Evolutionary conservation across 2,113 vertebrate species (phyloP), one percentile per base, ranked within the genome.

Genomic region (Sinocyclocheilus rhinocerous): DNA sequence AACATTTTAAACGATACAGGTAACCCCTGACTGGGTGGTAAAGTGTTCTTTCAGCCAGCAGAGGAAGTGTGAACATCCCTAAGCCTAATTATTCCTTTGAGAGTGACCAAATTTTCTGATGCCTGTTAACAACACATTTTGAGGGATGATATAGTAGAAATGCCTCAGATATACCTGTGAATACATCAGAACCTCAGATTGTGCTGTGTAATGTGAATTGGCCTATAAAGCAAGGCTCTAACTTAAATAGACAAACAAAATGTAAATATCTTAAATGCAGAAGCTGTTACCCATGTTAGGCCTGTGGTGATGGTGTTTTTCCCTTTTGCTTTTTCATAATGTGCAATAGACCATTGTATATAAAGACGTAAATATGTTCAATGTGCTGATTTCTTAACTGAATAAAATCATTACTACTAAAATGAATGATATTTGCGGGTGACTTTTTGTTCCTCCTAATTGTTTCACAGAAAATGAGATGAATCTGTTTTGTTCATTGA

Each of bases 301-400:
- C 59, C 59, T 73, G 55, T 86, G 85, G 76, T 76, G 79, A 81
- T 81, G 61, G 76, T 85, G 16, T 70, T 67, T 63, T 79, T 84
- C 52, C 92, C 93, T 92, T 45, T 45, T 20, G 42, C 95, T 93
- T 81, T 85, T 85, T 88, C 78, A 93, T 88, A 95, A 93, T 57
- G 96, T 97, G 95, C 95, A 97, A 95, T 97, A 96, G 94, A 90
- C 93, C 95, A 93, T 92, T 96, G 95, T 95, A 95, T 95, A 94
- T 95, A 92, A 92, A 93, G 91, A 92, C 94, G 91, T 93, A 94
- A 96, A 96, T 95, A 95, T 94, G 91, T 89, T 95, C 91, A 91
- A 91, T 92, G 92, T 93, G 92, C 89, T 96, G 94, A 94, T 94
- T 90, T 92, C 91, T 92, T 95, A 95, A 96, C 93, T 80, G 84